These are phyloP conservation scores for Tridacna gigas DNA, from an alignment of 2,888 invertebrate species.

Conservation along the genomic window DNA sequence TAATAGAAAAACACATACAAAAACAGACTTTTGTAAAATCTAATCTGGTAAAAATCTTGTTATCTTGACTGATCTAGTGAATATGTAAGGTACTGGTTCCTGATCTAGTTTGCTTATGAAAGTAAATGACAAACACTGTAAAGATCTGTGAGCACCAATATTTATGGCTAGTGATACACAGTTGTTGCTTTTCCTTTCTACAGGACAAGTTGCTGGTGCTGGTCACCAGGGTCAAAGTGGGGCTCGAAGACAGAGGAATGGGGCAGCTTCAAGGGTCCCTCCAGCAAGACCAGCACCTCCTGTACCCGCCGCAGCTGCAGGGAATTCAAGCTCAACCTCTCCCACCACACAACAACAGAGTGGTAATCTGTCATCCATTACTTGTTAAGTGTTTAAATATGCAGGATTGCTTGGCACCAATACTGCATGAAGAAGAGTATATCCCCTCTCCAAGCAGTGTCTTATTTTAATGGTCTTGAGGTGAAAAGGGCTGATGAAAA, in stretches of 20 bases:
- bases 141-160: neutral
- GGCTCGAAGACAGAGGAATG: constrained; percentile 29
- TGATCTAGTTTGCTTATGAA: neutral
- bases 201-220: constrained; percentile 56
- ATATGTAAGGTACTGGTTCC: no score
- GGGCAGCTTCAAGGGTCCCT: constrained; percentile 40
- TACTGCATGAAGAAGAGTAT: no score
- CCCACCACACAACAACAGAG: constrained; percentile 29
- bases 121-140: neutral
- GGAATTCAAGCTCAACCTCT: constrained; percentile 31
- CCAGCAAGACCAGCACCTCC: constrained; percentile 51
- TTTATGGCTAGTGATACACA: neutral
- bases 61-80: no score
- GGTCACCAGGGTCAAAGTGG: constrained; percentile 57
- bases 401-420: no score
- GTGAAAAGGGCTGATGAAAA: no score
- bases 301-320: constrained; percentile 53
- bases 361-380: neutral
- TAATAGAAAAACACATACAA: no score
- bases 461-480: no score
- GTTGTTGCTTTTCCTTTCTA: constrained; percentile 1
- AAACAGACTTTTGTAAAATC: no score
- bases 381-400: no score
- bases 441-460: no score
- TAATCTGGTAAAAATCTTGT: no score